Percentiles rank a stretch among this genome's conserved stretches.
Evolutionary conservation across 2,113 vertebrate genomes (phyloP).

Genomic region (Elaphurus davidianus): DNA sequence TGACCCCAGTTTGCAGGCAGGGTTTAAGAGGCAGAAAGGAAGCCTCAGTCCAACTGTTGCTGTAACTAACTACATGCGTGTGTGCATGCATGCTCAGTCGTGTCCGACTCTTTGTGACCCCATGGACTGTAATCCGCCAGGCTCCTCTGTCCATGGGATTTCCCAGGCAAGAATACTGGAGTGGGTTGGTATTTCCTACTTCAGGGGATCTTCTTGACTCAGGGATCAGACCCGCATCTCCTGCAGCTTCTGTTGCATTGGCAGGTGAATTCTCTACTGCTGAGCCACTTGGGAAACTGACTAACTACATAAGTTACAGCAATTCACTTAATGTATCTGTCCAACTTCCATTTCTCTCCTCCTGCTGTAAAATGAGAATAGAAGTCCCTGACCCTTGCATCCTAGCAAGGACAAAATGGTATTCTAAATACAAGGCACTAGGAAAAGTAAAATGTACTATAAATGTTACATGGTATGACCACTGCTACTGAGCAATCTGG

Average conservation of each 20-base stretch:
- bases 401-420: neutral
- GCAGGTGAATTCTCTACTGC: neutral
- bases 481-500: neutral
- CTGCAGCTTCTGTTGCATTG: neutral
- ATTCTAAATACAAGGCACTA: constrained; percentile 16
- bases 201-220: neutral
- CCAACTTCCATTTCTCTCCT: neutral
- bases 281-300: neutral
- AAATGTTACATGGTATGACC: neutral
- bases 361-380: neutral
- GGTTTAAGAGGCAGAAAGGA: neutral
- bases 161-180: neutral
- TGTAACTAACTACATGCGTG: neutral
- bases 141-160: neutral
- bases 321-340: neutral
- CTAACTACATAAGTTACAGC: neutral
- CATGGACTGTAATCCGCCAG: neutral
- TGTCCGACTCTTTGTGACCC: neutral
- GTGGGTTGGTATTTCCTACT: neutral
- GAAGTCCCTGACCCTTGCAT: neutral
- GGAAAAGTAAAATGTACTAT: constrained; percentile 2
- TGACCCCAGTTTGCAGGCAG: neutral
- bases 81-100: neutral
- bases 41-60: neutral
- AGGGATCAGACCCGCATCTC: neutral